A percentile compares a stretch with the other conserved stretches of the same genome.
Conservation (phyloP, 2,797 vertebrate genomes). For the Tokudaia tokunoshimensis region DNA sequence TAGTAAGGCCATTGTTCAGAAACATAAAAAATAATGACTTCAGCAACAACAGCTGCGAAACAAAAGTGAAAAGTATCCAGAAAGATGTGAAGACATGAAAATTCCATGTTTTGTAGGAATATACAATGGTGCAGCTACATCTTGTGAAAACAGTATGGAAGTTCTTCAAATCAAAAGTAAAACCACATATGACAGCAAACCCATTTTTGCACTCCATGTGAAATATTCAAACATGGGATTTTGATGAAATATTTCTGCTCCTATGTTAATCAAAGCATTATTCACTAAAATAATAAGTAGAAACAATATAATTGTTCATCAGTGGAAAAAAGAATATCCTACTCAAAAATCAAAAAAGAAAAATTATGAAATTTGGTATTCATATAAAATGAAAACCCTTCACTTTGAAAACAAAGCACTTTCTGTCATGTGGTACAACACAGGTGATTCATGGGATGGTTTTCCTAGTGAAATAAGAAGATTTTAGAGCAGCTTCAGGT, state of each 20-base stretch:
- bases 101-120: not conserved
- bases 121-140: not conserved
- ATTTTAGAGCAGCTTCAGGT: not conserved
- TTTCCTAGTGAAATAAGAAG: not conserved
- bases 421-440: not conserved
- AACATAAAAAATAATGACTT: not conserved
- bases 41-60: not conserved
- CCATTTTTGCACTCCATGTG: not conserved
- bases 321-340: not conserved
- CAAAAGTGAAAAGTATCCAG: not conserved
- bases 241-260: not conserved
- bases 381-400: not conserved
- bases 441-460: not conserved
- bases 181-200: not conserved
- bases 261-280: not conserved
- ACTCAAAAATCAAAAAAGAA: too few relatives aligned
- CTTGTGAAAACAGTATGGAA: not conserved
- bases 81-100: not conserved
- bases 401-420: not conserved
- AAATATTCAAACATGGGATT: not conserved
- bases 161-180: not conserved
- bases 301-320: not conserved
- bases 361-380: not conserved
- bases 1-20: not conserved
- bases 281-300: not conserved